Percentiles rank a stretch among this genome's conserved stretches.
phyloP scores from a whole-genome alignment of 2,888 invertebrate species.

The Erebia ligea region DNA sequence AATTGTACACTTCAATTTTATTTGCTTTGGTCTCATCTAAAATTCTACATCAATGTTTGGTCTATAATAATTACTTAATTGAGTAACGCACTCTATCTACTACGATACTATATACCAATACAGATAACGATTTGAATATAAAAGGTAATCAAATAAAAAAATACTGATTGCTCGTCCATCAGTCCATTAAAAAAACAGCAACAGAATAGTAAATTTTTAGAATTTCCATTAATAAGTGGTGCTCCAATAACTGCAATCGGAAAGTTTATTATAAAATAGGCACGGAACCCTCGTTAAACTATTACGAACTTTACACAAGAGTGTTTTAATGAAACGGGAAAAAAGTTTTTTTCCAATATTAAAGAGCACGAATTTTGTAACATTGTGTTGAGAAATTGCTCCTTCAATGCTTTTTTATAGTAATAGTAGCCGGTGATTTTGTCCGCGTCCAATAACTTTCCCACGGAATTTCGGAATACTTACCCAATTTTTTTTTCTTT shows the following conservation, averaged over 20 bases:
- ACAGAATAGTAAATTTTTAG: conserved; percentile 31
- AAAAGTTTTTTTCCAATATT: neutral
- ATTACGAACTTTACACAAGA: conserved; percentile 16
- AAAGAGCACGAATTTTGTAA: neutral
- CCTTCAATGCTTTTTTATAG: too few species aligned
- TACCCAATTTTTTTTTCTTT: neutral
- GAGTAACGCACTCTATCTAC: too few species aligned
- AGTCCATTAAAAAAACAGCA: conserved; percentile 12
- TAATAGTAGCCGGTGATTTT: too few species aligned
- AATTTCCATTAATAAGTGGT: conserved; percentile 26
- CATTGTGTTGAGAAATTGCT: too few species aligned
- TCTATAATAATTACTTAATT: too few species aligned
- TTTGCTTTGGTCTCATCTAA: too few species aligned
- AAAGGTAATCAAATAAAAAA: neutral
- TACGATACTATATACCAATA: too few species aligned
- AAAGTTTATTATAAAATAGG: conserved; percentile 33
- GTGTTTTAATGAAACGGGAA: conserved; percentile 16
- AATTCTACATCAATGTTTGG: too few species aligned
- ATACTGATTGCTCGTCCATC: conserved; percentile 6
- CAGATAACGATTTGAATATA: too few species aligned
- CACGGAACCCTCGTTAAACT: conserved; percentile 21
- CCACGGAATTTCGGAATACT: too few species aligned
- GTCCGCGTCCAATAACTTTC: too few species aligned
- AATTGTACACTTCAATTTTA: too few species aligned
- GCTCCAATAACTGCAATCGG: conserved; percentile 29